Evolutionary conservation across 2,888 invertebrate species (phyloP).

Genomic region (Ennomos erosarius): DNA sequence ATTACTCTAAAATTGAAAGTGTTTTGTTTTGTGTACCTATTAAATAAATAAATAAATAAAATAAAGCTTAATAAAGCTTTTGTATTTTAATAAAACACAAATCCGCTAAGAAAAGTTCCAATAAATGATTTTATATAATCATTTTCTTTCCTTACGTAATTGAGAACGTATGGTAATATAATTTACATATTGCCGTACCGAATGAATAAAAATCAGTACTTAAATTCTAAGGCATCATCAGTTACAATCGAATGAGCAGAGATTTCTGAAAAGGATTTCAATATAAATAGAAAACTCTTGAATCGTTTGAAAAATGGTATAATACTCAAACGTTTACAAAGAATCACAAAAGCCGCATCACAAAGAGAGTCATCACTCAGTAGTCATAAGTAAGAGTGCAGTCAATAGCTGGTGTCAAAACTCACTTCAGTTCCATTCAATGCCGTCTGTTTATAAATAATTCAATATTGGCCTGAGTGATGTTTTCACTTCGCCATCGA

Average conservation of each 20-base stretch:
- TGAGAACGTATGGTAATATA: too few species aligned
- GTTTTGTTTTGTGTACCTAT: too few species aligned
- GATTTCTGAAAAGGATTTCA: conserved; percentile 20
- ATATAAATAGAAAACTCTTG: conserved; percentile 23
- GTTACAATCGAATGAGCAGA: conserved; percentile 11
- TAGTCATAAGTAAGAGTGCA: conserved; percentile 74
- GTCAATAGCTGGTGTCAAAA: conserved; percentile 80
- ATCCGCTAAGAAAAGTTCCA: too few species aligned
- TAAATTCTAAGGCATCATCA: background rate
- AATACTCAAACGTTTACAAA: conserved; percentile 37
- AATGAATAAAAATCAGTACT: too few species aligned
- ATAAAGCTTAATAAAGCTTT: too few species aligned
- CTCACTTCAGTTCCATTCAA: conserved; percentile 69
- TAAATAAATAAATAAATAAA: too few species aligned
- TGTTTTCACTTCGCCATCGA: conserved; percentile 50
- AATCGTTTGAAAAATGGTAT: conserved; percentile 46
- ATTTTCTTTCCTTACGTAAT: too few species aligned
- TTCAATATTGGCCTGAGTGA: conserved; percentile 71
- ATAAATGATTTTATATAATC: too few species aligned
- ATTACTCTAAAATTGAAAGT: too few species aligned
- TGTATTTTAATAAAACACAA: too few species aligned
- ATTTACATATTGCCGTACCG: too few species aligned
- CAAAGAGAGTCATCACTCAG: conserved; percentile 77
- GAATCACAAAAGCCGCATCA: conserved; percentile 60
- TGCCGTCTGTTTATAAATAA: conserved; percentile 75